A percentile compares a stretch with the other conserved stretches of the same genome.
phyloP scores from a whole-genome alignment of 2,113 vertebrate genomes.

The Dasyprocta punctata region DNA sequence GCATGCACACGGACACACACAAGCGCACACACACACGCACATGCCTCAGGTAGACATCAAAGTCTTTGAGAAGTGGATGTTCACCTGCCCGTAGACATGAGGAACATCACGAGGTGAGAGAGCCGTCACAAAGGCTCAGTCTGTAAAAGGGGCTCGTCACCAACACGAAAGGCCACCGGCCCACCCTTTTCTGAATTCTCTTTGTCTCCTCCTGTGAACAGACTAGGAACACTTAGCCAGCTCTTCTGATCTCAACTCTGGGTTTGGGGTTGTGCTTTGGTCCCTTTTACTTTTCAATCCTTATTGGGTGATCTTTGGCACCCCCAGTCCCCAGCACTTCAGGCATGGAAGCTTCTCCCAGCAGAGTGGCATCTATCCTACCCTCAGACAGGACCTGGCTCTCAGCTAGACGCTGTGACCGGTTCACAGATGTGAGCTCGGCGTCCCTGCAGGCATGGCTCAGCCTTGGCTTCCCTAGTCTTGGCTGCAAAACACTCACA shows the following conservation, averaged over 20 bases:
- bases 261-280: rapidly evolving
- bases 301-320: background rate
- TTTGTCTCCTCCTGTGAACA: background rate
- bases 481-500: background rate
- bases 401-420: background rate
- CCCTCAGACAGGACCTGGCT: background rate
- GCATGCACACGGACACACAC: background rate
- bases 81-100: background rate
- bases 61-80: background rate
- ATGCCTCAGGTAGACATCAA: background rate
- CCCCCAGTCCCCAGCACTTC: background rate
- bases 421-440: background rate
- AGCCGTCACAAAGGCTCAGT: background rate
- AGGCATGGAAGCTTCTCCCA: rapidly evolving
- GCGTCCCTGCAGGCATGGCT: background rate
- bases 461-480: background rate
- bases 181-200: background rate
- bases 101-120: background rate
- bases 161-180: too few species aligned
- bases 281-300: background rate
- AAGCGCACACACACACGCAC: rapidly evolving
- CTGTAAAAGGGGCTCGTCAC: background rate
- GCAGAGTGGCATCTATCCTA: background rate
- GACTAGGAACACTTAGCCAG: too few species aligned
- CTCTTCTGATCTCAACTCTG: background rate